Base-by-base conservation (phyloP, 2,113 vertebrate species). In the Dasyornis broadbenti region DNA sequence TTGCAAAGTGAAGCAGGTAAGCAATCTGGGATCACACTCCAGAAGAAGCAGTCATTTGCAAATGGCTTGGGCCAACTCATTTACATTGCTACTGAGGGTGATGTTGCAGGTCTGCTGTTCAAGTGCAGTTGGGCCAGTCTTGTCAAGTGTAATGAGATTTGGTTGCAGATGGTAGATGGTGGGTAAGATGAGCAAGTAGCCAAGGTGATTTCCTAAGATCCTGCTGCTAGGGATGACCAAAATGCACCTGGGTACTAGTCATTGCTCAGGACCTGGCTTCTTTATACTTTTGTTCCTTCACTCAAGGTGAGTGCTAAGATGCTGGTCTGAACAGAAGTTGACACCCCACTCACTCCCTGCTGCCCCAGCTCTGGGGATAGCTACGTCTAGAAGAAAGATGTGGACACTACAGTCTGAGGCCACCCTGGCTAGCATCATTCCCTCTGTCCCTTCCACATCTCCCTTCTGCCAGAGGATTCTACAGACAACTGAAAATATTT, bases 291-390 rank as follows among this genome's bases (percentile, higher is more conserved):
- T 23, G 14, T 52, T 31, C 31, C 23, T 61, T 70, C 49, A 22
- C 26, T 59, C 10, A 11, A n/a, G 10, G 11, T 49, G 50, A 61
- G 28, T 20, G 42, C n/a, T 9, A 8, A 61, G 65, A 18, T 52
- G 31, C 45, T 66, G 57, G 7, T 61, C 60, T 73, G n/a, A 66
- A 11, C 10, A 40, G 69, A 31, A 49, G 39, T 18, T 53, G 70
- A 23, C 18, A 33, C 12, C 16, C 31, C 0, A 2, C 27, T 84
- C 4, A 0, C 37, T 35, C 27, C 33, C 9, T 79, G 50, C 50
- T 76, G 45, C 28, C 42, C 11, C 10, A 44, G 57, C 50, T 69
- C 54, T 37, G 50, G 35, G 49, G 15, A 18, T 8, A 54, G 44
- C 42, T 37, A 2, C 6, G 11, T 53, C n/a, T 42, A 49, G 63